A percentile compares a stretch with the other conserved stretches of the same genome.
These are phyloP conservation scores for Aythya baeri DNA, from an alignment of 2,113 vertebrate species.

Conservation along the genomic window DNA sequence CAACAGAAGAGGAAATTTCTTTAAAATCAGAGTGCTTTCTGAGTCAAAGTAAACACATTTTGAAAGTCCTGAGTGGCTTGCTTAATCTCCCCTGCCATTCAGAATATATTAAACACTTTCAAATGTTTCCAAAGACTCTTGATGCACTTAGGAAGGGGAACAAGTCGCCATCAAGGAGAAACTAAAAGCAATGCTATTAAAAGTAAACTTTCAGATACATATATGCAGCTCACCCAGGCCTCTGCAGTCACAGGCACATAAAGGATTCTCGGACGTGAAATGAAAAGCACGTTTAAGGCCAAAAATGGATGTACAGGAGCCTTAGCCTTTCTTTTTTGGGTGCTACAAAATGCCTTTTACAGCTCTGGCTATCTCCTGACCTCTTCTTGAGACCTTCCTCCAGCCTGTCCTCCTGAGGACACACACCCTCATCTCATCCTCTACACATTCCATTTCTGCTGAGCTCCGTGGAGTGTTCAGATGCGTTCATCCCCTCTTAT, in stretches of 20 bases:
- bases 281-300: too few relatives aligned
- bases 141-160: not conserved
- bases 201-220: not conserved
- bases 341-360: too few relatives aligned
- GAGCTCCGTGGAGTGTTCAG: not conserved
- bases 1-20: not conserved
- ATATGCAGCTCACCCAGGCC: not conserved
- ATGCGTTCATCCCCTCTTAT: not conserved
- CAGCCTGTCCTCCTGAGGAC: not conserved
- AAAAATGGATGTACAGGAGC: not conserved
- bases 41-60: not conserved
- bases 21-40: not conserved
- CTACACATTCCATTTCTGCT: not conserved
- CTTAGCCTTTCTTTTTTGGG: not conserved
- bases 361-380: fast-evolving
- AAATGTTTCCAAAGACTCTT: not conserved
- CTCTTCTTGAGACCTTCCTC: too few relatives aligned
- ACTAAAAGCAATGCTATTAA: not conserved
- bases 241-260: not conserved
- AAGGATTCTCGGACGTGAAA: not conserved
- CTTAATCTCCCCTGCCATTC: not conserved
- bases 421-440: not conserved
- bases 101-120: not conserved
- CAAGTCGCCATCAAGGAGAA: not conserved
- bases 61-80: not conserved